Base-by-base conservation (phyloP, 2,888 invertebrate species). In the Gibbula magus region DNA sequence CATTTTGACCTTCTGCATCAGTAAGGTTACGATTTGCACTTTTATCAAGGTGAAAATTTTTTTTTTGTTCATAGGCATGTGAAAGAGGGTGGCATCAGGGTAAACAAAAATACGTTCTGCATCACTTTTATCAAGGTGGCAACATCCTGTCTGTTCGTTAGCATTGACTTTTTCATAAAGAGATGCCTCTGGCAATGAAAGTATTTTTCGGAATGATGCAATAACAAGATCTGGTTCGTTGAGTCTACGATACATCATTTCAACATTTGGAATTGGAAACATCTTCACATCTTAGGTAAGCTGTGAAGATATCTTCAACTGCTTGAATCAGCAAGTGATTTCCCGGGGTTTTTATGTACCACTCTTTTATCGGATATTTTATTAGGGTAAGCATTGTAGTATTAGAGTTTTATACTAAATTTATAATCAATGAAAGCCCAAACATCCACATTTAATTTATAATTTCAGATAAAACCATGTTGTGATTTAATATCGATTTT, bases 61-160 rank as follows among this genome's bases (percentile, higher is more conserved):
- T n/a, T n/a, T n/a, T n/a, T n/a, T n/a, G n/a, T n/a, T n/a, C n/a
- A n/a, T n/a, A n/a, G n/a, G n/a, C n/a, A n/a, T n/a, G n/a, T n/a
- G n/a, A n/a, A n/a, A n/a, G n/a, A n/a, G n/a, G n/a, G n/a, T n/a
- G n/a, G n/a, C n/a, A n/a, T n/a, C n/a, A n/a, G n/a, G n/a, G n/a
- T n/a, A n/a, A n/a, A n/a, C n/a, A n/a, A n/a, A n/a, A n/a, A n/a
- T 74, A 1, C 20, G 35, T 29, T 54, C 29, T 10, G 39, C 73
- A 18, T 53, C 35, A 39, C 74, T 73, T 32, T 51, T 32, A 22
- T 79, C 79, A 54, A 74, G 51, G 22, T 20, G 20, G 29, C 56
- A 74, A 35, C 51, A 29, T 13, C 75, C 79, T 3, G 67, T 13
- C 66, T 75, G 74, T 51, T 79, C 79, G 20, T 61, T 75, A 0